phyloP scores from a whole-genome alignment of 2,113 vertebrate species.

The Lagopus muta region DNA sequence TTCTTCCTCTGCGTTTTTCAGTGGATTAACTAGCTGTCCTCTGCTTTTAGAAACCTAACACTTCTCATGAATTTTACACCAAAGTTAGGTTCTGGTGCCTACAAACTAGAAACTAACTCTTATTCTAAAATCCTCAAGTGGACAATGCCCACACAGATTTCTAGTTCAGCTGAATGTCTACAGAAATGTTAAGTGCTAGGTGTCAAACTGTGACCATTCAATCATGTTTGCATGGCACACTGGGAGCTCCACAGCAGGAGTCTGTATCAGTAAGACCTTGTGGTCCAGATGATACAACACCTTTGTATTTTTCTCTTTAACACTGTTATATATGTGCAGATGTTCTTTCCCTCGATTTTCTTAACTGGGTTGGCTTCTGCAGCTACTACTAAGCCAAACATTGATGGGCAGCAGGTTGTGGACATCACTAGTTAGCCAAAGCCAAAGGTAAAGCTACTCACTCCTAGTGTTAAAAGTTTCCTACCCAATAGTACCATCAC shows the following conservation, averaged over 20 bases:
- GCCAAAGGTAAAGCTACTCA: fast-evolving
- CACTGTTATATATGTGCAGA: fast-evolving
- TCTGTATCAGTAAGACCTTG: neutral
- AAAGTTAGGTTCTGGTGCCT: neutral
- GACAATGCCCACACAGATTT: neutral
- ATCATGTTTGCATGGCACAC: fast-evolving
- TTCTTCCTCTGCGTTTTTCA: neutral
- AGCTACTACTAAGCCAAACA: neutral
- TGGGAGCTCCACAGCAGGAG: neutral
- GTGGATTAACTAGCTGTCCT: neutral
- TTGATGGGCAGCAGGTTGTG: neutral
- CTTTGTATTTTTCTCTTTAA: neutral
- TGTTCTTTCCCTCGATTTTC: neutral
- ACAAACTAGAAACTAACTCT: neutral
- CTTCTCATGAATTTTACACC: neutral
- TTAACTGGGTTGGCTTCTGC: neutral
- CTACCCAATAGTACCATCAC: neutral
- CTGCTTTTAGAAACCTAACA: neutral
- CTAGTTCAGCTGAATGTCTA: neutral
- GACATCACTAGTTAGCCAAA: neutral
- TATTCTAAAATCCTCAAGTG: neutral
- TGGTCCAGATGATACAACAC: neutral
- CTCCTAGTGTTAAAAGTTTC: neutral
- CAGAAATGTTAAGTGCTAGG: neutral
- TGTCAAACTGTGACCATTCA: neutral